A percentile compares a stretch with the other conserved stretches of the same genome.
phyloP scores from a whole-genome alignment of 2,888 invertebrate species.

The Aelia acuminata region DNA sequence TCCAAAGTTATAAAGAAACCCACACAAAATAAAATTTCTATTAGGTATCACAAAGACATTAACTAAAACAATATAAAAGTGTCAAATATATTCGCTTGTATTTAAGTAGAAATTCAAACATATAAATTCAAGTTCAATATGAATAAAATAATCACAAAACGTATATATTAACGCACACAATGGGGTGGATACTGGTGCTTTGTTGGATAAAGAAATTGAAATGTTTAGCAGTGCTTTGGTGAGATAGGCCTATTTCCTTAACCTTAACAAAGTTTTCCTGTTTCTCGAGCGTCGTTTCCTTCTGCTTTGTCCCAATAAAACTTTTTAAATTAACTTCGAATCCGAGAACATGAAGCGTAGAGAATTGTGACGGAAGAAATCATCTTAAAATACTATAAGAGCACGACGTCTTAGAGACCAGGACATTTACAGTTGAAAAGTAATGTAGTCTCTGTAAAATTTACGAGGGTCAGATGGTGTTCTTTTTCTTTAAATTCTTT shows the following conservation, averaged over 20 bases:
- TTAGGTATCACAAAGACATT: too few species aligned
- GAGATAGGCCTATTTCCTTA: slow-evolving; percentile 6
- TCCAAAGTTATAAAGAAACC: too few species aligned
- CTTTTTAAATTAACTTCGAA: slow-evolving; percentile 30
- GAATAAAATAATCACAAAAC: too few species aligned
- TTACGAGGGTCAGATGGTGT: not conserved
- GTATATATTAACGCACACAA: too few species aligned
- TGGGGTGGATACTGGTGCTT: not conserved
- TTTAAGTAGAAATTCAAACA: too few species aligned
- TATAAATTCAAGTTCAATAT: too few species aligned
- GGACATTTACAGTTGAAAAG: not conserved
- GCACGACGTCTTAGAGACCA: not conserved
- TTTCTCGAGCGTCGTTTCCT: slow-evolving; percentile 14
- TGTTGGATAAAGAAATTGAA: not conserved
- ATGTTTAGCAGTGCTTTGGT: slow-evolving; percentile 1
- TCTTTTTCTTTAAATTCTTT: not conserved
- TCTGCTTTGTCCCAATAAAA: slow-evolving; percentile 24
- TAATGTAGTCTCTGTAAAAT: not conserved
- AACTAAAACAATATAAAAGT: too few species aligned
- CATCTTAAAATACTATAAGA: not conserved
- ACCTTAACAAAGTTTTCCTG: slow-evolving; percentile 30
- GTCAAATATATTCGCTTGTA: too few species aligned
- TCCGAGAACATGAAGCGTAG: not conserved
- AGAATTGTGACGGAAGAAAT: not conserved
- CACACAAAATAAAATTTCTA: too few species aligned